Evolutionary conservation across 1,140 invertebrate species (phyloP).

Genomic region (Brachionus rotundiformis): DNA sequence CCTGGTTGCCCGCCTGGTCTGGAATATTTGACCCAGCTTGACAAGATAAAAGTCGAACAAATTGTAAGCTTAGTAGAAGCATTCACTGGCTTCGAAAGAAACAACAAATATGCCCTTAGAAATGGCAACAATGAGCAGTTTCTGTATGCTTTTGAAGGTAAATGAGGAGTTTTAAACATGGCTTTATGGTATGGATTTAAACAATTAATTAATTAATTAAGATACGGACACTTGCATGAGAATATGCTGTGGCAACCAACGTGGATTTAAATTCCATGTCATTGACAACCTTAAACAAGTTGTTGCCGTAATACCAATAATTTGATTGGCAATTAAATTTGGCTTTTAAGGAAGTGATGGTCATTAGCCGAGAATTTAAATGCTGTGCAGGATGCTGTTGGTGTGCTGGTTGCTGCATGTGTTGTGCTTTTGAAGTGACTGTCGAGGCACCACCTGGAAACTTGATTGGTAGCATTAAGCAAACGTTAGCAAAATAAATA

Average conservation of each 20-base stretch:
- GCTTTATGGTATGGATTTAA: too few species aligned
- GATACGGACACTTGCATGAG: constrained; percentile 77
- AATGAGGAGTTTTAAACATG: too few species aligned
- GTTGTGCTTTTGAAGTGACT: constrained; percentile 47
- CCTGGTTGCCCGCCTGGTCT: constrained; percentile 83
- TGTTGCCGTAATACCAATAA: too few species aligned
- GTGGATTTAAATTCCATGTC: constrained; percentile 58
- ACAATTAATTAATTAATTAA: too few species aligned
- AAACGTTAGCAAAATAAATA: constrained; percentile 8
- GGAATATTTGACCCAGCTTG: constrained; percentile 86
- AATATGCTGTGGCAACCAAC: constrained; percentile 74
- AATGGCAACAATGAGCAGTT: constrained; percentile 73
- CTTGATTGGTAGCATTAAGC: constrained; percentile 51
- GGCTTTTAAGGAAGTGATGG: constrained; percentile 55
- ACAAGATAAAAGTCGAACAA: constrained; percentile 82
- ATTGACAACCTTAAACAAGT: constrained; percentile 47
- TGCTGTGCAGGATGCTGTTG: constrained; percentile 53
- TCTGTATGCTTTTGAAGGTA: constrained; percentile 65
- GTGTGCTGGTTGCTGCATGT: constrained; percentile 32
- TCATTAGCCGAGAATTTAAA: constrained; percentile 58
- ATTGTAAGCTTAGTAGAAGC: constrained; percentile 81
- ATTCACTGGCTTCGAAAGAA: constrained; percentile 81
- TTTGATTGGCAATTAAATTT: too few species aligned
- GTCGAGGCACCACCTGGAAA: constrained; percentile 53
- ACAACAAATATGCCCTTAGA: constrained; percentile 81